Conservation (phyloP, 2,797 vertebrate genomes). For the Enteromius afrohamiltoni region DNA sequence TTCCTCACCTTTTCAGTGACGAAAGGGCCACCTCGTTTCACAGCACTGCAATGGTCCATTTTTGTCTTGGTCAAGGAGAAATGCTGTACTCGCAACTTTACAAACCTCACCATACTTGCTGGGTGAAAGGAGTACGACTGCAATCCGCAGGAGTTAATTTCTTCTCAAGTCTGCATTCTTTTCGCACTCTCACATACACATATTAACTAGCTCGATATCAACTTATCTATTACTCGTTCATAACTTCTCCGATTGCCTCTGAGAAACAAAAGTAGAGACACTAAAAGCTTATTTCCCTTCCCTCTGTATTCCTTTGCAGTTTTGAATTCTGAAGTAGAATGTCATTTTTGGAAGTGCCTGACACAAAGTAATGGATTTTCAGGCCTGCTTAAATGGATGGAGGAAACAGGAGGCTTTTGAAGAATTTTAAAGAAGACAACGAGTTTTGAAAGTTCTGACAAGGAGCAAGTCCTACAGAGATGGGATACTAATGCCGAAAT, state of each 20-base stretch:
- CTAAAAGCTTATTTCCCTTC: constrained; percentile 28
- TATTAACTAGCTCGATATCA: constrained; percentile 7
- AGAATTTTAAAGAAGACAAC: constrained; percentile 45
- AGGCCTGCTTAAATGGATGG: constrained; percentile 12
- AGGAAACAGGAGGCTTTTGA: constrained; percentile 33
- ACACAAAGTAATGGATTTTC: constrained; percentile 42
- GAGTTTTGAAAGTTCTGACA: not conserved
- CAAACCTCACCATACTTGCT: not conserved
- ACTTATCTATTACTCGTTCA: constrained; percentile 11
- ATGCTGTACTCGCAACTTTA: constrained; percentile 8
- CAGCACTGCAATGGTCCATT: constrained; percentile 2
- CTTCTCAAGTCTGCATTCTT: not conserved
- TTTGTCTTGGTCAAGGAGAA: constrained; percentile 24
- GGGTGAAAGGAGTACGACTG: not conserved
- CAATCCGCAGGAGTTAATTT: not conserved
- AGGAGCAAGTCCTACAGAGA: not conserved
- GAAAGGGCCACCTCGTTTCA: not conserved
- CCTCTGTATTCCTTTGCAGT: not conserved
- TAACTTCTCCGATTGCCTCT: not conserved
- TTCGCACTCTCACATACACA: not conserved
- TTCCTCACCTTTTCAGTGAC: not conserved
- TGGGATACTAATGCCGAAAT: not conserved
- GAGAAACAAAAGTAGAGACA: not conserved
- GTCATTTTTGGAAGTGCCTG: constrained; percentile 14
- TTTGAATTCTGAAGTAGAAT: constrained; percentile 16